Conservation (phyloP, 2,888 invertebrate species). For the Cordilura impudica region DNA sequence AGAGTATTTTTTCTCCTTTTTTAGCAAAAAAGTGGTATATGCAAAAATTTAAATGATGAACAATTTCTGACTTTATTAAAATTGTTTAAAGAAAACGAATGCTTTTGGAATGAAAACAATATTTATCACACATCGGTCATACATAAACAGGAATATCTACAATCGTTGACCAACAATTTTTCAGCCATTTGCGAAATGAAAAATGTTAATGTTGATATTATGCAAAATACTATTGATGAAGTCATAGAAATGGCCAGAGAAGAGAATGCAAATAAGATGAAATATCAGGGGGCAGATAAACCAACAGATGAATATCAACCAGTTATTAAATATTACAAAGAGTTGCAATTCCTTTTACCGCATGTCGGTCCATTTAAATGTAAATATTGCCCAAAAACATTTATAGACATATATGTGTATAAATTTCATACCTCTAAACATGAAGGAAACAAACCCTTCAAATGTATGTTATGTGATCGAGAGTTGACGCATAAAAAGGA, state of each 20-base stretch:
- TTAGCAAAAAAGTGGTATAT: conserved; percentile 30
- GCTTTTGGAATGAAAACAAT: conserved; percentile 59
- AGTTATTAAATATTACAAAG: conserved; percentile 27
- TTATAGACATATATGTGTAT: conserved; percentile 45
- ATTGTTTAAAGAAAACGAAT: conserved; percentile 49
- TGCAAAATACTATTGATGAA: conserved; percentile 50
- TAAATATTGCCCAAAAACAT: conserved; percentile 30
- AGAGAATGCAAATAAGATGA: conserved; percentile 32
- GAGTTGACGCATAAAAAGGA: conserved; percentile 56
- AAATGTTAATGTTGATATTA: conserved; percentile 20
- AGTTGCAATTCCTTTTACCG: conserved; percentile 43
- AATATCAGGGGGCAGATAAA: background rate
- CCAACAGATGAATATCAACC: conserved; percentile 10
- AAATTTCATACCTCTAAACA: conserved; percentile 55
- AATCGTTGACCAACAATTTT: conserved; percentile 11
- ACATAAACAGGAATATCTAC: conserved; percentile 43
- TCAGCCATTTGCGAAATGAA: conserved; percentile 4
- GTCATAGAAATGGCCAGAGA: conserved; percentile 42
- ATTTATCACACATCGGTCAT: conserved; percentile 53
- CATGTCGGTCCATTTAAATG: conserved; percentile 56
- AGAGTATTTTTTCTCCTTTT: background rate
- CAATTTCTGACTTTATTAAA: conserved; percentile 31
- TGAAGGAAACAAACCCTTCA: conserved; percentile 53
- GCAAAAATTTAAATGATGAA: conserved; percentile 29
- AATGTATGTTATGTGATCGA: conserved; percentile 51